Percentiles rank a stretch among this genome's conserved stretches.
phyloP scores from a whole-genome alignment of 1,140 invertebrate species.

The Atta texana region DNA sequence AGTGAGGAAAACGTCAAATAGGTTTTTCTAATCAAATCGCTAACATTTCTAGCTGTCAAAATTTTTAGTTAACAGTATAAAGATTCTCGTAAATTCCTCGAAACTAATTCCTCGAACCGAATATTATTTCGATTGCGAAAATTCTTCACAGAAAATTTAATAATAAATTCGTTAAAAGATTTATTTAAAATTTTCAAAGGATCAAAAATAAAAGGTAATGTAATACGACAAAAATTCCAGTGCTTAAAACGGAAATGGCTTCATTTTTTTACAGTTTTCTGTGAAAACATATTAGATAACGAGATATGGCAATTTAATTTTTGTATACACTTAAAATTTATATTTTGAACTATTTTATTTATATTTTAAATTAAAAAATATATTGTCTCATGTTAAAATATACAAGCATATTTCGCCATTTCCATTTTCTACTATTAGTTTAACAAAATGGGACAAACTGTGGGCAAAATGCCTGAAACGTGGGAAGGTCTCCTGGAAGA shows the following conservation, averaged over 20 bases:
- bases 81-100: not conserved
- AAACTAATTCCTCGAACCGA: not conserved
- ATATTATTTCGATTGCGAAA: not conserved
- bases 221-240: not conserved
- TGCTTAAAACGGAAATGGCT: not conserved
- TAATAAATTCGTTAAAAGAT: not conserved
- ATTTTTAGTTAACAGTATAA: constrained; percentile 31
- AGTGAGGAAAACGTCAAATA: not conserved
- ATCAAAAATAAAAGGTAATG: not conserved
- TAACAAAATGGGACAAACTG: constrained; percentile 74
- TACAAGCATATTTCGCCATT: not conserved
- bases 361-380: not conserved
- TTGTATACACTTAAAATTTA: not conserved
- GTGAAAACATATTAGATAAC: not conserved
- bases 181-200: not conserved
- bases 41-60: constrained; percentile 1
- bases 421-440: constrained; percentile 9
- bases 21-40: constrained; percentile 11
- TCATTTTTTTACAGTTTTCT: no score
- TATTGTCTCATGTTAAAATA: not conserved
- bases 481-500: constrained; percentile 71
- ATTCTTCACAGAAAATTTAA: not conserved
- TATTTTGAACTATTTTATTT: no score
- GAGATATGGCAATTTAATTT: not conserved
- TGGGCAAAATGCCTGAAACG: constrained; percentile 75